Evolutionary conservation across 1,140 invertebrate species (phyloP), one percentile per base, ranked within the genome.

Genomic region (Papilio polyxenes): DNA sequence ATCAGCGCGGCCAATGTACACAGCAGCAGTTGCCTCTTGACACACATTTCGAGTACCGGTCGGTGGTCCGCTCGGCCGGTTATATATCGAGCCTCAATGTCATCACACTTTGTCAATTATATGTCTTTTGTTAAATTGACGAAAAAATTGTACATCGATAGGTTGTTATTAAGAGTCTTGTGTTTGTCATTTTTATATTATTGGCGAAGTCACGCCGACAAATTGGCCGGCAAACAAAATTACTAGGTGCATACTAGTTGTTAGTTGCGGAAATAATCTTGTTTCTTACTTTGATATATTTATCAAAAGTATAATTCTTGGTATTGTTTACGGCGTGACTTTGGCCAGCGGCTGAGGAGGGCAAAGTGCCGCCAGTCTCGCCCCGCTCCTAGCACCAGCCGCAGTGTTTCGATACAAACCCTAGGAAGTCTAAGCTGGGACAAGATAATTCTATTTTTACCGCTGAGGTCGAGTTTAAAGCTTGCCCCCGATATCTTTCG

Each of bases 51-150:
- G 11, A 37, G 65, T 72, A 72, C 23, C 9, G 10, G 62, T 13
- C 23, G 31, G 65, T 15, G 31, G 65, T 15, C 23, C 62, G 11
- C 65, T 40, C 65, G 11, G 11, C 0, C 23, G 2, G 31, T 72
- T 90, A 89, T 90, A 91, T 86, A 83, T 53, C 15, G 3, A 37
- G 20, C 76, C 65, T 83, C 85, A 88, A 87, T 87, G 88, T 87
- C 88, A 87, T 17, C 79, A 72, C 48, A 44, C 44, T 77, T 49
- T 49, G 49, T 49, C 23, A 49, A 11, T 56, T 49, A 77, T 49
- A 49, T 75, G 11, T 23, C 44, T 77, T 75, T 48, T 44, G 74
- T 40, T n/a, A 74, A 44, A 40, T 74, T 44, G 40, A 74, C 7
- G 74, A 75, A 44, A 48, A 75, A 75, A 75, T 75, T 75, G 74